Evolutionary conservation across 2,113 vertebrate species (phyloP).

Genomic region (Chitala chitala): DNA sequence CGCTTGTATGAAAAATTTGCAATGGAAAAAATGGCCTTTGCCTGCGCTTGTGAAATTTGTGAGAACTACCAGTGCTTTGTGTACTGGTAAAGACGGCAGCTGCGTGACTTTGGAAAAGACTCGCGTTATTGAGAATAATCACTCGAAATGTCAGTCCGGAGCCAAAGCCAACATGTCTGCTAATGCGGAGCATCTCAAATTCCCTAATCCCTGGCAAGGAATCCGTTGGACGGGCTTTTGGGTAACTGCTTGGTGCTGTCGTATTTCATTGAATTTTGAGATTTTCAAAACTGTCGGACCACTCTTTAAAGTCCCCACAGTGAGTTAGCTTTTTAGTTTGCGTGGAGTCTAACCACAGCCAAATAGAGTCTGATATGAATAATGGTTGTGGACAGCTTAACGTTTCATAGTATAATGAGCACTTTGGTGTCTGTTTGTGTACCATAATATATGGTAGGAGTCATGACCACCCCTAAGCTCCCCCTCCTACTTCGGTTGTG

Average conservation of each 20-base stretch:
- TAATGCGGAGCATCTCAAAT: conserved; percentile 38
- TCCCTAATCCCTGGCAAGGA: conserved; percentile 39
- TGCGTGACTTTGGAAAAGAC: conserved; percentile 7
- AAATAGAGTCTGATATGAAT: background rate
- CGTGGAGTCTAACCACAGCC: background rate
- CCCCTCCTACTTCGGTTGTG: no score
- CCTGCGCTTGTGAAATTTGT: background rate
- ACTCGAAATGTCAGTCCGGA: conserved; percentile 22
- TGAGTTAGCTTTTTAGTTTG: no score
- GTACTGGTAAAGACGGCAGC: conserved; percentile 8
- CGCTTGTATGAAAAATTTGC: background rate
- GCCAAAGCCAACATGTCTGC: conserved; percentile 18
- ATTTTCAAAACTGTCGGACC: background rate
- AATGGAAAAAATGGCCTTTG: background rate
- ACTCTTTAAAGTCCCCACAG: no score
- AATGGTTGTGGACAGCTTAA: no score
- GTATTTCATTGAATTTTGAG: conserved; percentile 16
- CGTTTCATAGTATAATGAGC: no score
- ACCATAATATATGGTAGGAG: no score
- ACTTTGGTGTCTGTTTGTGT: no score
- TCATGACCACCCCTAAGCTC: no score
- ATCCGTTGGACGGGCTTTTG: conserved; percentile 13
- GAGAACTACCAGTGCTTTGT: background rate
- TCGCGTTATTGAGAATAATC: conserved; percentile 18
- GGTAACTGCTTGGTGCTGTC: background rate